Percentiles rank a stretch among this genome's conserved stretches.
Conservation (phyloP, 2,113 vertebrate genomes). For the Oenanthe melanoleuca region DNA sequence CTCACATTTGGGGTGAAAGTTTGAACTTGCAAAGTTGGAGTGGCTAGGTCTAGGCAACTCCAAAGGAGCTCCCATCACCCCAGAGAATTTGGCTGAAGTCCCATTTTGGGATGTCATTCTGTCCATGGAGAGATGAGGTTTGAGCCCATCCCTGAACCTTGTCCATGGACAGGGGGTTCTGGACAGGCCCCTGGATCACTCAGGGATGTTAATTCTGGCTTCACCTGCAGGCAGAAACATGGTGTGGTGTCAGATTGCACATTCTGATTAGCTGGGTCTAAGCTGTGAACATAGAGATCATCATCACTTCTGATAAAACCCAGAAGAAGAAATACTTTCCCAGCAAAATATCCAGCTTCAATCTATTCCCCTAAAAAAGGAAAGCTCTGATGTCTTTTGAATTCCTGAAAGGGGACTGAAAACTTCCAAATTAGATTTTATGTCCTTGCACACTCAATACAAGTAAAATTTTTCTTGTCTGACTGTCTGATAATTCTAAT, state of each 20-base stretch:
- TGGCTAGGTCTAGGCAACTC: not conserved
- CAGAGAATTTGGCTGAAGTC: not conserved
- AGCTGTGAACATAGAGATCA: rapidly evolving
- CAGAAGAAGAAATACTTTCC: not conserved
- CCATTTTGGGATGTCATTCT: not conserved
- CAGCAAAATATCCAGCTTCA: not conserved
- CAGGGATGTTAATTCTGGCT: not conserved
- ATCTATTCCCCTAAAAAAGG: not conserved
- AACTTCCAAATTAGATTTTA: not conserved
- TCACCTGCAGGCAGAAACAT: not conserved
- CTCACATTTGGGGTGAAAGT: not conserved
- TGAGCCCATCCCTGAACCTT: rapidly evolving
- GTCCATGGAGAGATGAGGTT: rapidly evolving
- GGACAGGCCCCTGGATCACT: not conserved
- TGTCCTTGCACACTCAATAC: not conserved
- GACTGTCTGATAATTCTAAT: not conserved
- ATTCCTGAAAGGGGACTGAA: not conserved
- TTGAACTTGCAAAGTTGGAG: slow-evolving; percentile 29
- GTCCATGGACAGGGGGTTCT: not conserved
- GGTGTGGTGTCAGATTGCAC: not conserved
- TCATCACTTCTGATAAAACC: not conserved
- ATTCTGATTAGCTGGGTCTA: not conserved
- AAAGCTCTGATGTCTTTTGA: not conserved
- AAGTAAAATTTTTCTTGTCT: not conserved
- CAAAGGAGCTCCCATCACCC: not conserved